Evolutionary conservation across 1,140 invertebrate species (phyloP).

Genomic region (Eupeodes corollae): DNA sequence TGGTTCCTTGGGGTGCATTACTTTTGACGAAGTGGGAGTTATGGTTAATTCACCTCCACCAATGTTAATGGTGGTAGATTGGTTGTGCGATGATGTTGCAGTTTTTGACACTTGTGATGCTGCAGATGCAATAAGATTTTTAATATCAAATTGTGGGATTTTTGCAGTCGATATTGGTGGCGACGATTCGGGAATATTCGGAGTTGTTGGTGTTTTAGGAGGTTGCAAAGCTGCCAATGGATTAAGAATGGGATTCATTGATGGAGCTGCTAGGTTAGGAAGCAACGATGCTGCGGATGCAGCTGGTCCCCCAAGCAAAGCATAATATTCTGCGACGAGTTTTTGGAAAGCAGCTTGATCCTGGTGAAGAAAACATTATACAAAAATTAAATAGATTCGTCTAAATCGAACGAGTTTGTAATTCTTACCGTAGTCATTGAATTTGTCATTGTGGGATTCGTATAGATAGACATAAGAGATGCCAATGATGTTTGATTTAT

Average conservation of each 20-base stretch:
- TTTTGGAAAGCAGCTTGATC: neutral
- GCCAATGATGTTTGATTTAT: no score
- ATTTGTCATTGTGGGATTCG: no score
- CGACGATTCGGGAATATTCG: neutral
- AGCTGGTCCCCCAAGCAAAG: neutral
- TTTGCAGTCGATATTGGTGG: neutral
- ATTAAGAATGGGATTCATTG: neutral
- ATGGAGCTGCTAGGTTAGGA: neutral
- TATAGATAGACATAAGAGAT: no score
- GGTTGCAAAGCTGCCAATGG: neutral
- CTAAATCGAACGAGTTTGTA: no score
- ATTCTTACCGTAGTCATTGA: no score
- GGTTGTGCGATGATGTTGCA: neutral
- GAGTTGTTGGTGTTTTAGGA: neutral
- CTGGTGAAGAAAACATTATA: neutral
- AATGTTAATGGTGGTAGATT: neutral
- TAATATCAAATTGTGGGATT: slow-evolving; percentile 1
- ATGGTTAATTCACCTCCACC: neutral
- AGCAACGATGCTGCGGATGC: neutral
- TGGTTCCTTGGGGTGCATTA: no score
- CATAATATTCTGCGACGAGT: neutral
- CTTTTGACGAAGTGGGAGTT: neutral
- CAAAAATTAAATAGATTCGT: no score
- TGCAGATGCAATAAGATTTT: neutral
- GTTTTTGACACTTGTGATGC: neutral